Base-by-base conservation (phyloP, 64 coral and sea anemone genomes). In the Astreopora myriophthalma region DNA sequence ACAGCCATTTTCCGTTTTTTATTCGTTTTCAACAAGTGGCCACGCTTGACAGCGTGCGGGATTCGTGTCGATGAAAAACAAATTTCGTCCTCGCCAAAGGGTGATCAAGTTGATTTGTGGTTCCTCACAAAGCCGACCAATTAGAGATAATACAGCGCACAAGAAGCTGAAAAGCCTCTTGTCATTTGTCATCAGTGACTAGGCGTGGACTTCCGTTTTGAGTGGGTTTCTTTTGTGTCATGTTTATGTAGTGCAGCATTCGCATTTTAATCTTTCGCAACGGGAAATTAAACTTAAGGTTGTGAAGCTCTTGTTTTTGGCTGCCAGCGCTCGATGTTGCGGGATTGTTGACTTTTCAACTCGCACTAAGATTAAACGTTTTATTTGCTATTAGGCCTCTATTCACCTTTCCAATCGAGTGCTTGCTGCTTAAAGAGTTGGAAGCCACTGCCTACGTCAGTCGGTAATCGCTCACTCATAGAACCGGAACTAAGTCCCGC, bases 221-320 rank as follows among this genome's bases (percentile, higher is more conserved):
- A 88, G 86, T 96, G 88, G 89, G 83, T 75, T 80, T 85, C 69
- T 85, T 96, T 96, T 96, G 95, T 97, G 83, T 73, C 72, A 26
- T 97, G 88, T 97, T 97, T 97, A 92, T 94, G 89, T 84, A 93
- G 87, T 66, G 57, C 86, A 55, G 62, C 44, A 97, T 94, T 97
- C 94, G 95, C 91, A 97, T 97, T 81, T 97, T 94, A 97, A 97
- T 94, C 89, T 94, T 89, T 89, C 95, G 74, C 86, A 94, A 93
- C 86, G 87, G 90, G 95, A 94, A 95, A 95, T 92, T 95, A 91
- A 94, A 89, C 84, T 94, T 90, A 42, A 90, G 71, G 86, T 78
- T 88, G 46, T 61, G 76, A 62, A 73, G 87, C 52, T 79, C 61
- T 85, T 70, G 85, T 71, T 79, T 87, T 74, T 82, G 69, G 55